Conservation (phyloP, 1,140 invertebrate genomes). For the Anthonomus grandis region DNA sequence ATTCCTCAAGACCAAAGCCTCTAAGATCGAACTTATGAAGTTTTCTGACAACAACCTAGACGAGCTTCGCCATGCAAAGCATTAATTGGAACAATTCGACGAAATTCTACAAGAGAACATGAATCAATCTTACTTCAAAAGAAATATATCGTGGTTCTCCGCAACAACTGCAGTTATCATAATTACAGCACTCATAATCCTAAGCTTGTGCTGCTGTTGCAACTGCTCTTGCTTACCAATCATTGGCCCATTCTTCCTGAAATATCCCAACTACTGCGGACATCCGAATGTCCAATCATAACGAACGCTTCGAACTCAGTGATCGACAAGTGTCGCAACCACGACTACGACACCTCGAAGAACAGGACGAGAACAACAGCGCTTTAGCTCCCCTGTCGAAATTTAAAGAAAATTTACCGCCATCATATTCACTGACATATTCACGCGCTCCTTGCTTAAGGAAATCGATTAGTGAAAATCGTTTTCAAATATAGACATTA, state of each 20-base stretch:
- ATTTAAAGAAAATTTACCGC: too few species aligned
- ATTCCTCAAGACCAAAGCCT: neutral
- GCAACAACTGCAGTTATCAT: too few species aligned
- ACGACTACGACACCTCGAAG: too few species aligned
- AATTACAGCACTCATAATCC: neutral
- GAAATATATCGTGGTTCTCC: too few species aligned
- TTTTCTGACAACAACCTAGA: constrained; percentile 10
- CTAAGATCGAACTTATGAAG: constrained; percentile 13
- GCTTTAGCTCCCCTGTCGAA: too few species aligned
- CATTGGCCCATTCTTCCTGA: neutral
- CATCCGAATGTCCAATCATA: neutral
- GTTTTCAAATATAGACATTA: too few species aligned
- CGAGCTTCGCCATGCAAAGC: constrained; percentile 9
- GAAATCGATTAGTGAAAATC: too few species aligned
- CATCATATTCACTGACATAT: too few species aligned
- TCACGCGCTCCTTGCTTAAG: too few species aligned
- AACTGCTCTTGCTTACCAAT: neutral
- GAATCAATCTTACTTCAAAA: too few species aligned
- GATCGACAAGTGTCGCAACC: too few species aligned
- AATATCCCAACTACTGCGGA: neutral
- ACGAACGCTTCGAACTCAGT: neutral
- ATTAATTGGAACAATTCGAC: constrained; percentile 18
- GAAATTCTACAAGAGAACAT: constrained; percentile 8
- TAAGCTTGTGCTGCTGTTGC: neutral
- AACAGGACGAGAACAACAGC: too few species aligned